Conservation (phyloP, 2,888 invertebrate species). For the Dynastes hyllus region DNA sequence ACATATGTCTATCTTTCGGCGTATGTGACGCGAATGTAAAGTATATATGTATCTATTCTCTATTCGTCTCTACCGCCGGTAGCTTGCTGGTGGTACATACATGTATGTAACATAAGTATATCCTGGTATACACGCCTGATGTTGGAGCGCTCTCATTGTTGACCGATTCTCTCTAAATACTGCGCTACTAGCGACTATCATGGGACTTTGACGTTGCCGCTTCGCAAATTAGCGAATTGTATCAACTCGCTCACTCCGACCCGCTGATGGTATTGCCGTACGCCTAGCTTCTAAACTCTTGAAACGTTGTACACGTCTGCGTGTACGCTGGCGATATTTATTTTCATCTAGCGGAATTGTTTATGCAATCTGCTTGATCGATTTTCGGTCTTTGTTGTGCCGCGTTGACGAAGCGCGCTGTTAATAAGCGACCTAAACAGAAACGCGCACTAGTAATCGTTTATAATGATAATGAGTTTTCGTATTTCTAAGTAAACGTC, state of each 20-base stretch:
- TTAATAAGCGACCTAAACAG: constrained; percentile 17
- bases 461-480: constrained; percentile 15
- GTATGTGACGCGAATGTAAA: background rate
- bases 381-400: constrained; percentile 20
- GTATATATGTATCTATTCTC: background rate
- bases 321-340: constrained; percentile 4
- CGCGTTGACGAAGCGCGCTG: constrained; percentile 6
- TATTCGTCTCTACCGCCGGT: background rate
- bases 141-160: constrained; percentile 1
- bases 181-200: background rate
- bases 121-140: background rate
- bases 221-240: constrained; percentile 25
- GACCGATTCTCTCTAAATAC: constrained; percentile 6
- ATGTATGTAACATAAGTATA: background rate
- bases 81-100: background rate
- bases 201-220: constrained; percentile 13
- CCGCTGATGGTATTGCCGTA: background rate
- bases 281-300: background rate
- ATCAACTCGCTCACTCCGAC: background rate
- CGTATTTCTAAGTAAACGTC: background rate
- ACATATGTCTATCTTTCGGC: background rate
- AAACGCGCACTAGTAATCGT: background rate
- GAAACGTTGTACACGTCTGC: background rate
- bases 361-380: constrained; percentile 21
- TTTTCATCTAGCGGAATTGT: constrained; percentile 30